Evolutionary conservation across 2,888 invertebrate species (phyloP), one percentile per base, ranked within the genome.

Genomic region (Cremastinae sp.): DNA sequence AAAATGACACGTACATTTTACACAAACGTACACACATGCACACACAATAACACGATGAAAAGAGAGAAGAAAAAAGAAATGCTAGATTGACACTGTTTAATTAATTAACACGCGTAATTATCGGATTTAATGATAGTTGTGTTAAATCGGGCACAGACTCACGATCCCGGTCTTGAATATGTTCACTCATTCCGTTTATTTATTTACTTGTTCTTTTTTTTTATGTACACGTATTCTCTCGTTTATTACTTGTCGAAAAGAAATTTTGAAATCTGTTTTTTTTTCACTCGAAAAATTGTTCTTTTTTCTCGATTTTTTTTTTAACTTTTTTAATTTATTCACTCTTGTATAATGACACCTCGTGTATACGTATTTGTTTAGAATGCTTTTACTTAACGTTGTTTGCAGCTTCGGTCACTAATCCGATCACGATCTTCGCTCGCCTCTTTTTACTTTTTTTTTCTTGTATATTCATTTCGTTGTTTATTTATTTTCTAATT

Each of bases 401-500:
- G 84, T 86, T 84, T 86, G 81, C 85, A 85, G 86, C 86, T 84
- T 86, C 84, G 85, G 84, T 85, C 85, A 85, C 82, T 78, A 84
- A 78, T 83, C 82, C 77, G 81, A 82, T 74, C 84, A 81, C 75
- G 62, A 70, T 83, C 81, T 81, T 78, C 80, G 68, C 74, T 80
- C 80, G 78, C 74, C 65, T 69, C 61, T 78, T 66, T 69, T 69
- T 74, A 36, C 51, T 22, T 34, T 75, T 71, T 58, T 49, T 41
- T 66, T 58, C 41, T 43, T 28, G 34, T 74, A 45, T 59, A 64
- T 74, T 43, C 28, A 38, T 70, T 54, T 59, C 53, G 22, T 58
- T 66, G 18, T 36, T 69, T 47, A 38, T 47, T 61, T 58, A 8
- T 14, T 10, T 5, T 16, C 9, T 64, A 16, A 43, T 16, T 18